Evolutionary conservation across 2,113 vertebrate genomes (phyloP).

Genomic region (Syngnathoides biaculeatus): DNA sequence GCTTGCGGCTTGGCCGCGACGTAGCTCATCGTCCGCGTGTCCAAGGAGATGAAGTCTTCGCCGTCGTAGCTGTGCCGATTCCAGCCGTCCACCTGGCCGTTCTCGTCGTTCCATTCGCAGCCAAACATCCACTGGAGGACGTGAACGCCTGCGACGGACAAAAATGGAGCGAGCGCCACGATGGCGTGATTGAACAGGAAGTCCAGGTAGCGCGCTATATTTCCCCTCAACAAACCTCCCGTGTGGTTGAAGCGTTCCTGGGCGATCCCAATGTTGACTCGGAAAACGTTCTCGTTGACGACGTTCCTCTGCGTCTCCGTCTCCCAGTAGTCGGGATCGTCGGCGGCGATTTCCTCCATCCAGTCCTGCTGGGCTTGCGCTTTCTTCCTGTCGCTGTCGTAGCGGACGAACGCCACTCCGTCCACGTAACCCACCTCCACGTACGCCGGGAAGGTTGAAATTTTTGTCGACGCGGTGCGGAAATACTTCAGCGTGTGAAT

Average conservation of each 20-base stretch:
- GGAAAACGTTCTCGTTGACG: rapidly evolving
- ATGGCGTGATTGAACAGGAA: too few species aligned
- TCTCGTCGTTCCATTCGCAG: constrained; percentile 43
- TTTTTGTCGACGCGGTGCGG: not conserved
- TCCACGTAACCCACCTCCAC: not conserved
- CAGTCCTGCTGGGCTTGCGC: constrained; percentile 41
- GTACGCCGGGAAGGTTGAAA: not conserved
- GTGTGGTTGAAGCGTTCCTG: constrained; percentile 45
- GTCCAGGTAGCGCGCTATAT: too few species aligned
- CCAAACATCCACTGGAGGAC: rapidly evolving
- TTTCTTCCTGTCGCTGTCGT: not conserved
- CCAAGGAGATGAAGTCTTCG: constrained; percentile 34
- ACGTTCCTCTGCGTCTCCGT: rapidly evolving
- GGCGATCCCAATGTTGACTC: not conserved
- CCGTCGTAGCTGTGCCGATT: rapidly evolving
- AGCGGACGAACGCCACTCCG: constrained; percentile 13
- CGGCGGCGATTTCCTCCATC: constrained; percentile 11
- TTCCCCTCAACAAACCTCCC: constrained; percentile 41
- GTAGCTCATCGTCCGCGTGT: constrained; percentile 25
- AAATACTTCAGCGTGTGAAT: not conserved
- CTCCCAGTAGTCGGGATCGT: constrained; percentile 7
- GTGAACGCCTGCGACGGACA: constrained; percentile 47
- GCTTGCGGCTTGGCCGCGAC: not conserved
- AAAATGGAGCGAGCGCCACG: too few species aligned
- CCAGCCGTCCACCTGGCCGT: rapidly evolving